Conservation (phyloP, 2,888 invertebrate genomes). For the Mechanitis mazaeus region DNA sequence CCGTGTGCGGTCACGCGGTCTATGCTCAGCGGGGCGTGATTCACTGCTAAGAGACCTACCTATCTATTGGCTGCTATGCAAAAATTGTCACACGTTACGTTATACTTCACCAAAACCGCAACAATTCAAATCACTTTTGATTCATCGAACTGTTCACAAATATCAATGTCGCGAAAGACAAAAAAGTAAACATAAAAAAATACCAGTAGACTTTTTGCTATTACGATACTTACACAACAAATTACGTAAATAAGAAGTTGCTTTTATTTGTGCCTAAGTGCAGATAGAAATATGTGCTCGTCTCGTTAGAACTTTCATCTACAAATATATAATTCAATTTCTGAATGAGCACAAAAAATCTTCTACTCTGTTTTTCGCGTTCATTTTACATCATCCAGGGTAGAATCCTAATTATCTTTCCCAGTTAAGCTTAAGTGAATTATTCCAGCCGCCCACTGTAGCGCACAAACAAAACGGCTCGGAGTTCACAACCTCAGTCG, state of each 20-base stretch:
- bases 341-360: conserved; percentile 74
- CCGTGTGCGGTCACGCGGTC: conserved; percentile 70
- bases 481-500: conserved; percentile 74
- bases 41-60: conserved; percentile 64
- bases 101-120: conserved; percentile 50
- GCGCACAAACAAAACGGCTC: conserved; percentile 72
- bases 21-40: conserved; percentile 64
- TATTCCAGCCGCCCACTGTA: conserved; percentile 73
- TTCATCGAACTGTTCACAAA: conserved; percentile 43
- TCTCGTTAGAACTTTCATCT: conserved; percentile 71
- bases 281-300: conserved; percentile 56
- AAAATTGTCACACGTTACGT: conserved; percentile 59
- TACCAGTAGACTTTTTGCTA: conserved; percentile 18
- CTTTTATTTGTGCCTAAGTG: conserved; percentile 55
- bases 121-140: conserved; percentile 38
- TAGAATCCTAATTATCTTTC: conserved; percentile 77
- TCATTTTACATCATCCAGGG: conserved; percentile 75
- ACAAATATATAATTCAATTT: conserved; percentile 75
- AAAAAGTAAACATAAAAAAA: conserved; percentile 23
- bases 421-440: conserved; percentile 77
- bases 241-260: conserved; percentile 52
- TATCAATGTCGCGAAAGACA: conserved; percentile 33
- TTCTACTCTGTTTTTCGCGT: conserved; percentile 70
- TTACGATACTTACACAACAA: conserved; percentile 36
- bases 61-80: conserved; percentile 47